These are phyloP conservation scores for Epistrophe grossulariae DNA, from an alignment of 2,888 invertebrate genomes.

Conservation along the genomic window DNA sequence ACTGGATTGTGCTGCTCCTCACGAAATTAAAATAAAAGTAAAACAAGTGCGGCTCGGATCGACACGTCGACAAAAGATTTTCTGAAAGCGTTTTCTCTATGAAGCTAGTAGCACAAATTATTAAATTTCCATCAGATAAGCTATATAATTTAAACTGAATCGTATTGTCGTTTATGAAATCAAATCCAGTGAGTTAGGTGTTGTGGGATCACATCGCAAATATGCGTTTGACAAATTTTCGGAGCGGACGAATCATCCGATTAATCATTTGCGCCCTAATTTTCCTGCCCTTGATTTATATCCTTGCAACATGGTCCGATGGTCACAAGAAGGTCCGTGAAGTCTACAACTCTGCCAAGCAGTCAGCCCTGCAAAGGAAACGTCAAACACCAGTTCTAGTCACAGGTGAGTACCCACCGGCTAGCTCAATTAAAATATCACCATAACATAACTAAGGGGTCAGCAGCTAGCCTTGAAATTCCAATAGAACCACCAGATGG, in stretches of 20 bases:
- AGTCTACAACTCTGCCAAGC: constrained; percentile 77
- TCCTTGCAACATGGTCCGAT: constrained; percentile 86
- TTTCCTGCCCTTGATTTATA: constrained; percentile 86
- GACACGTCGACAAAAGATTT: constrained; percentile 74
- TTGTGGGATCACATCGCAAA: constrained; percentile 73
- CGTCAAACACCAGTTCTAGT: constrained; percentile 82
- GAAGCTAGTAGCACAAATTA: not conserved
- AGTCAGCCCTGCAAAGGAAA: constrained; percentile 48
- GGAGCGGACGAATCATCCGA: constrained; percentile 86
- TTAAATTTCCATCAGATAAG: not conserved
- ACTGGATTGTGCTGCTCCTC: constrained; percentile 20
- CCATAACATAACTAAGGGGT: not conserved
- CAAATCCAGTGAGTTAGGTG: constrained; percentile 25
- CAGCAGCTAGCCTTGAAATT: constrained; percentile 68
- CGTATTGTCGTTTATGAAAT: constrained; percentile 15
- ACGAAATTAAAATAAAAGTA: constrained; percentile 4
- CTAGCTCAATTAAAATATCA: not conserved
- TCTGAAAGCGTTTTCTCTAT: constrained; percentile 37
- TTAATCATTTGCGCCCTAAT: constrained; percentile 85
- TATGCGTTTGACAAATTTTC: constrained; percentile 87
- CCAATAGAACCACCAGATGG: no score
- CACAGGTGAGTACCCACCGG: constrained; percentile 79
- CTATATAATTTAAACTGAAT: constrained; percentile 15
- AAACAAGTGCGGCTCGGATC: constrained; percentile 56
- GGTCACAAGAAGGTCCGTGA: constrained; percentile 83